Conservation (phyloP, 2,888 invertebrate species). For the Trachelus iudaicus region DNA sequence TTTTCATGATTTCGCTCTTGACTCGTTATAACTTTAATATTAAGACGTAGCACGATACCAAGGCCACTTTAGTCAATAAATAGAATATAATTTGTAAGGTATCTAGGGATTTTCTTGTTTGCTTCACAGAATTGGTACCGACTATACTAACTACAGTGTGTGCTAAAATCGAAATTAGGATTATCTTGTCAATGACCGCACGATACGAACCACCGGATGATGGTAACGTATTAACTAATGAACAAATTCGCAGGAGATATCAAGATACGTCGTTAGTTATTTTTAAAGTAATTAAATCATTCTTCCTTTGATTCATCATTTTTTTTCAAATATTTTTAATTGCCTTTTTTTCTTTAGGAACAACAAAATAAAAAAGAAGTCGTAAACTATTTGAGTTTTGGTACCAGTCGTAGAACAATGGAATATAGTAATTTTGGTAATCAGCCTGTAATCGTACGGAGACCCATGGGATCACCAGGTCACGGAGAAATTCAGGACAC, state of each 20-base stretch:
- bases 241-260: slow-evolving; percentile 57
- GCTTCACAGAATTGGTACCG: background rate
- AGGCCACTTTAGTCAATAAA: background rate
- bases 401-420: slow-evolving; percentile 56
- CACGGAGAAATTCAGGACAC: background rate
- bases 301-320: background rate
- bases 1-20: background rate
- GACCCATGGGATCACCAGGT: slow-evolving; percentile 24
- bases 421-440: slow-evolving; percentile 62
- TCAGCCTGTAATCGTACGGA: slow-evolving; percentile 53
- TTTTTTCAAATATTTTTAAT: background rate
- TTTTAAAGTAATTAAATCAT: slow-evolving; percentile 51
- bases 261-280: slow-evolving; percentile 58
- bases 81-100: background rate
- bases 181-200: slow-evolving; percentile 49
- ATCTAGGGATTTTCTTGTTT: background rate
- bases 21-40: background rate
- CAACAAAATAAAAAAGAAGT: slow-evolving; percentile 42
- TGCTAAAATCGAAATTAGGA: background rate
- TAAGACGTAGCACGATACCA: background rate
- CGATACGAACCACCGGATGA: slow-evolving; percentile 53
- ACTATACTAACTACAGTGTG: background rate
- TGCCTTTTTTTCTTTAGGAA: slow-evolving; percentile 35
- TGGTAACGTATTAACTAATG: slow-evolving; percentile 39
- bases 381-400: slow-evolving; percentile 54